These are phyloP conservation scores for Taxidea taxus DNA, from an alignment of 2,113 vertebrate genomes.

Conservation along the genomic window DNA sequence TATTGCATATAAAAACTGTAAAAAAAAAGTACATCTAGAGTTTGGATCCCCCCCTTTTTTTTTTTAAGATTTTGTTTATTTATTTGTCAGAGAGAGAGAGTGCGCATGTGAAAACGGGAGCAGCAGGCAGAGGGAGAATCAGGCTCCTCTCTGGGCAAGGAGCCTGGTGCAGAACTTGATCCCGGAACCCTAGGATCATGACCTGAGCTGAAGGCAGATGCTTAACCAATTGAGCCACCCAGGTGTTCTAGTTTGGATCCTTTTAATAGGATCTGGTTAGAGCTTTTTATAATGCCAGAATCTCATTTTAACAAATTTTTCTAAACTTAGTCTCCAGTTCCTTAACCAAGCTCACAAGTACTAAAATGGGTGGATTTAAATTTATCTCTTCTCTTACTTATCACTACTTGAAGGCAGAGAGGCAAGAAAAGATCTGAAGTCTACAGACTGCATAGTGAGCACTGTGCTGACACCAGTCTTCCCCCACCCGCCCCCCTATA, in stretches of 20 bases:
- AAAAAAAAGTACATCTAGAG: not conserved
- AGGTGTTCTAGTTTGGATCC: not conserved
- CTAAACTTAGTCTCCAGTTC: not conserved
- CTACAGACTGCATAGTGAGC: not conserved
- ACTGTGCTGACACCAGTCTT: not conserved
- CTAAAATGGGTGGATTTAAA: not conserved
- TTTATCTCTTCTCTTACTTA: not conserved
- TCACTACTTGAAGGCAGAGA: not conserved
- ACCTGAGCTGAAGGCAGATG: no score
- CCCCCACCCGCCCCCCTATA: not conserved
- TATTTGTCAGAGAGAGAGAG: no score
- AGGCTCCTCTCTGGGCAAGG: no score
- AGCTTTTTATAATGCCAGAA: conserved; percentile 3
- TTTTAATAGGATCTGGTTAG: not conserved
- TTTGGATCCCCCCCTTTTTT: not conserved
- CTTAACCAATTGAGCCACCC: no score
- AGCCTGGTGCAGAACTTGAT: no score
- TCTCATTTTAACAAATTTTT: not conserved
- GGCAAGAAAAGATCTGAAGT: not conserved
- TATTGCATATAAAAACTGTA: conserved; percentile 22
- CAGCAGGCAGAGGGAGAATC: no score
- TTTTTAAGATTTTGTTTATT: no score
- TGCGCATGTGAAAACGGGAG: no score
- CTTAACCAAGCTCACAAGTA: conserved; percentile 6
- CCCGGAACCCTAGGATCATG: no score